Base-by-base conservation (phyloP, 2,113 vertebrate species). In the Cyanocitta stelleri region DNA sequence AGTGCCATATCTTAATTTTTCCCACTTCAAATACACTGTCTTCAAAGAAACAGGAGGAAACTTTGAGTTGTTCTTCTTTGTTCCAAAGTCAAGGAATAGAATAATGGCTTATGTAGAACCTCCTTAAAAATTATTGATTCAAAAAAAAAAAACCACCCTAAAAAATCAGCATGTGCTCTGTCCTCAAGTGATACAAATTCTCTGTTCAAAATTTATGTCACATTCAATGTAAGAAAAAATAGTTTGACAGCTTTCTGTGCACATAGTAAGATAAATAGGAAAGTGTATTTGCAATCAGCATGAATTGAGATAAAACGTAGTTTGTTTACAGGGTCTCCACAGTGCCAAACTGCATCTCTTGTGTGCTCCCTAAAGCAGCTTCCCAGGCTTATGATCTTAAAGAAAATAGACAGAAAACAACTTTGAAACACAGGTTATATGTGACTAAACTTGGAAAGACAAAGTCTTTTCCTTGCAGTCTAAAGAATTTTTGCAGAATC, bases 371-470 rank as follows among this genome's bases (percentile, higher is more conserved):
- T 52, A 84, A 66, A 91, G 29, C 58, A 52, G 49, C 78, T 92
- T 81, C 84, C 54, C 35, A 77, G 91, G 73, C 76, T 43, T 41
- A 30, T 4, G 9, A 44, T 90, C 76, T 62, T 95, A 39, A 43
- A 68, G 76, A 77, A 93, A 94, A 64, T 4, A 92, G 72, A 76
- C 69, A 51, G 11, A 24, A 87, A 61, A 61, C 54, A 83, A 71
- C 69, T 89, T 93, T 29, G 35, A 89, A 93, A 52, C n/a, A 17
- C 9, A 29, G 52, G 14, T 75, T 64, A 29, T 88, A 56, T 0
- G 2, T 96, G 96, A 91, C 61, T 89, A 35, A 86, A 95, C 66
- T 95, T 74, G 74, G 85, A 93, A 96, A 87, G 19, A 22, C 4
- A 52, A 55, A 39, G 13, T 39, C 29, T 83, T 78, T 71, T 54